Evolutionary conservation across 2,113 vertebrate species (phyloP).

Genomic region (Brachyistius frenatus): DNA sequence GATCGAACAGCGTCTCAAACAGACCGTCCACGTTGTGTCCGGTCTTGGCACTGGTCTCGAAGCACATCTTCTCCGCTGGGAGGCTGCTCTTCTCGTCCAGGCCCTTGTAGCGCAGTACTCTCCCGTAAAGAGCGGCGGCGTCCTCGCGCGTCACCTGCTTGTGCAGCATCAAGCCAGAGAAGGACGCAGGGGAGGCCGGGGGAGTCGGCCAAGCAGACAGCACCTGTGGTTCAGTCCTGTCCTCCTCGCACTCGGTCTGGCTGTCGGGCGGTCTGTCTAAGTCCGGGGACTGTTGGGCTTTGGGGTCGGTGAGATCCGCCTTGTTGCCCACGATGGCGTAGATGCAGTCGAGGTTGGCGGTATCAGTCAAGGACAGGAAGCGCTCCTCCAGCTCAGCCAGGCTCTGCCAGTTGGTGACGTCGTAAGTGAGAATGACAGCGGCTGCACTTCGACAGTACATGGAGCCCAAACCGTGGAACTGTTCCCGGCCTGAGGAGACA

Average conservation of each 20-base stretch:
- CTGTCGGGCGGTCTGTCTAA: conserved; percentile 31
- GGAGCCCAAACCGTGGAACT: conserved; percentile 97
- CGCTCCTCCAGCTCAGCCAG: conserved; percentile 93
- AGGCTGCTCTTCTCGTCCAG: conserved; percentile 88
- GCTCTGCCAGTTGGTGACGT: conserved; percentile 92
- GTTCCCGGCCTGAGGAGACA: conserved; percentile 90
- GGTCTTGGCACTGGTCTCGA: conserved; percentile 97
- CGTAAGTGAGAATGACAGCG: conserved; percentile 93
- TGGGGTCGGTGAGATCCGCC: conserved; percentile 88
- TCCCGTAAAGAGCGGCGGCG: conserved; percentile 88
- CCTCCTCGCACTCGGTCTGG: conserved; percentile 18
- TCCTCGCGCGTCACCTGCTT: conserved; percentile 90
- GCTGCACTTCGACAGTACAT: conserved; percentile 96
- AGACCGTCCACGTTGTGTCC: conserved; percentile 93
- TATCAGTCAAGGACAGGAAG: conserved; percentile 95
- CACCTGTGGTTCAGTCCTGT: conserved; percentile 52
- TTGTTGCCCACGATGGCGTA: conserved; percentile 96
- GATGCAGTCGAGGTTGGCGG: conserved; percentile 92
- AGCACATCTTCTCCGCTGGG: conserved; percentile 93
- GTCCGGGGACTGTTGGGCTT: conserved; percentile 40
- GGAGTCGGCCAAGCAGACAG: conserved; percentile 44
- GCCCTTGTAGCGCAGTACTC: conserved; percentile 92
- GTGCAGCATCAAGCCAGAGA: conserved; percentile 50
- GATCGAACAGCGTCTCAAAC: conserved; percentile 94
- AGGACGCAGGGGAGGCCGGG: conserved; percentile 65